Base-by-base conservation (phyloP, 2,888 invertebrate species). In the Agrotis ipsilon region DNA sequence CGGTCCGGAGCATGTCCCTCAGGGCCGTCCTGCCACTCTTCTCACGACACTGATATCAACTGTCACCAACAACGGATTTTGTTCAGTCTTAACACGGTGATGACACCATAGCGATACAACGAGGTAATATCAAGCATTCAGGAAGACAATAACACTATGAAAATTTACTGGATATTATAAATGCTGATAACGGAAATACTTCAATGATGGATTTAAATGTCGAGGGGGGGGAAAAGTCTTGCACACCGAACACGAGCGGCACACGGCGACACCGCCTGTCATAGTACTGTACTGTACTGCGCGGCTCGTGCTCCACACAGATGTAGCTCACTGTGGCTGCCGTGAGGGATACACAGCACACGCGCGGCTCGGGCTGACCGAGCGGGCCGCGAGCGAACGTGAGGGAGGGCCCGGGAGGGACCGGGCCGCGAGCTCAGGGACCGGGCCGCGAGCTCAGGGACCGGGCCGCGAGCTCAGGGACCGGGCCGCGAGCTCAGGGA, bases 121-220 rank as follows among this genome's bases (percentile, higher is more conserved):
- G 71, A 52, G 52, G 52, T 52, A 18, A 19, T n/a, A 21, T 19
- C 39, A 39, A 24, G 46, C 46, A 18, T 46, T 14, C 71, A 39
- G 45, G 46, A 27, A 51, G n/a, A 46, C 24, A 27, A 32, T n/a
- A n/a, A n/a, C n/a, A n/a, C n/a, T n/a, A n/a, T n/a, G 46, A 7
- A 39, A 16, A 27, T 43, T 39, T 18, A 52, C 46, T 62, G 27
- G n/a, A 51, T 62, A 54, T 43, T 63, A 32, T 65, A 72, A 65
- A 72, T 76, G 71, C 48, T 77, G 45, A 60, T 66, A 39, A 19
- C 21, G 19, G 39, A 72, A 66, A 77, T 19, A 54, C 39, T 66
- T 27, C 24, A 51, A 51, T 13, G 32, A 16, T 48, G 52, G 43
- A 5, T 21, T 58, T 46, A 49, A 46, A 32, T 45, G 46, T 21